Evolutionary conservation across 1,140 invertebrate species (phyloP).

Genomic region (Drosophila tani): DNA sequence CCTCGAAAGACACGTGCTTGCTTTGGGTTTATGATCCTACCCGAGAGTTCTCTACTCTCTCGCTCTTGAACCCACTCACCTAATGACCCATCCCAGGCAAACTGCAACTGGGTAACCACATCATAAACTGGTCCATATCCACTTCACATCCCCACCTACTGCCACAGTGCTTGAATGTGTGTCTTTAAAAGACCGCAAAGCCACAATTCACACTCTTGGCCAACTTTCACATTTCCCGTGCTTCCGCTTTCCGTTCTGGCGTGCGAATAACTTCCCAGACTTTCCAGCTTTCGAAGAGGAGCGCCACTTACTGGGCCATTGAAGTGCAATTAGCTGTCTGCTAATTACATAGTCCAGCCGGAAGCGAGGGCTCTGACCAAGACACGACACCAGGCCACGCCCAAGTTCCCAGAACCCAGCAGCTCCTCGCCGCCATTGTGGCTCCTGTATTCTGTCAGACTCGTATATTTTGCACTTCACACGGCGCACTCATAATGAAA

Average conservation of each 20-base stretch:
- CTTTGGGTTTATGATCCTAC: conserved; percentile 9
- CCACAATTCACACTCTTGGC: conserved; percentile 51
- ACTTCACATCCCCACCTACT: neutral
- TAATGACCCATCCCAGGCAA: conserved; percentile 33
- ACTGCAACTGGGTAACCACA: conserved; percentile 36
- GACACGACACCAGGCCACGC: conserved; percentile 26
- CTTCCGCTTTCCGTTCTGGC: conserved; percentile 39
- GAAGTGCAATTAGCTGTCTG: conserved; percentile 77
- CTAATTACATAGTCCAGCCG: conserved; percentile 76
- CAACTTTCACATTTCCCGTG: conserved; percentile 58
- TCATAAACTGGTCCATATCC: conserved; percentile 41
- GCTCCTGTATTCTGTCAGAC: conserved; percentile 41
- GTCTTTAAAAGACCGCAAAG: conserved; percentile 52
- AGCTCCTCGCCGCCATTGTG: conserved; percentile 15
- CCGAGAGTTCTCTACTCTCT: neutral
- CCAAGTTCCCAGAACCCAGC: conserved; percentile 1
- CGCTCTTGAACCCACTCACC: conserved; percentile 16
- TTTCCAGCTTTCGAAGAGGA: conserved; percentile 6
- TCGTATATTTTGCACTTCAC: conserved; percentile 66
- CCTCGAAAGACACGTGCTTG: conserved; percentile 12
- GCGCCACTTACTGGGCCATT: conserved; percentile 63
- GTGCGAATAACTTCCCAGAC: conserved; percentile 60
- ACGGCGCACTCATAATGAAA: conserved; percentile 71
- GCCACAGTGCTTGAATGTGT: conserved; percentile 20
- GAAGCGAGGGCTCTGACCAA: conserved; percentile 34